A percentile compares a stretch with the other conserved stretches of the same genome.
These are phyloP conservation scores for Micromys minutus DNA, from an alignment of 2,113 vertebrate genomes.

Conservation along the genomic window DNA sequence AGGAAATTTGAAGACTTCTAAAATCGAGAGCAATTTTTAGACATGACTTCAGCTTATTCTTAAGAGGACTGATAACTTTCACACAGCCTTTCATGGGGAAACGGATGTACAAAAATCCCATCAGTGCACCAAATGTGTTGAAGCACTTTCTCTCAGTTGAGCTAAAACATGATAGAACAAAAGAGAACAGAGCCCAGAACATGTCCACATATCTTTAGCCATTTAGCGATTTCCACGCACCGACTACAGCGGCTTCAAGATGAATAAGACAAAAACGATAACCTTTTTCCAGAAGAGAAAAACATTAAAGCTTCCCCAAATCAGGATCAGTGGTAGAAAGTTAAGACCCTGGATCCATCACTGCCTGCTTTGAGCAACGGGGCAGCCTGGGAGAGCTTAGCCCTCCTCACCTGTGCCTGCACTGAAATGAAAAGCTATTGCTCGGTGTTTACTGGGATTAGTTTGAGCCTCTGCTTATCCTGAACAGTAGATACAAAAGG, in stretches of 20 bases:
- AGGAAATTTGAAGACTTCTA: not conserved
- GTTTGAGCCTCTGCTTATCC: conserved; percentile 78
- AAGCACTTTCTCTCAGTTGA: not conserved
- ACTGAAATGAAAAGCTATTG: conserved; percentile 76
- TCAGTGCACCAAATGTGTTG: conserved; percentile 18
- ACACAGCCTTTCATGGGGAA: not conserved
- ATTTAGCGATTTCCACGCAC: not conserved
- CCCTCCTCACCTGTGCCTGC: conserved; percentile 60
- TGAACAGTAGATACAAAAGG: conserved; percentile 56
- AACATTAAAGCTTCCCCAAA: conserved; percentile 60
- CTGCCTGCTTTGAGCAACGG: conserved; percentile 20
- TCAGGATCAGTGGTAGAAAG: not conserved
- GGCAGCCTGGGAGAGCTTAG: conserved; percentile 55
- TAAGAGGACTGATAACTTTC: not conserved
- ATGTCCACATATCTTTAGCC: not conserved
- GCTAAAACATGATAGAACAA: not conserved
- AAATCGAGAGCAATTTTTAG: not conserved
- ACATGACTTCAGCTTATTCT: not conserved
- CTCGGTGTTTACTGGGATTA: conserved; percentile 76
- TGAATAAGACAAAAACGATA: conserved; percentile 49
- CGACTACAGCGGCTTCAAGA: not conserved
- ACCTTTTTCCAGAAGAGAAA: not conserved
- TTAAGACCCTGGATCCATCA: not conserved
- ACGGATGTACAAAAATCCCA: not conserved
- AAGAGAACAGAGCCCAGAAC: not conserved